Conservation (phyloP, 2,888 invertebrate genomes). For the Athripsodes cinereus region DNA sequence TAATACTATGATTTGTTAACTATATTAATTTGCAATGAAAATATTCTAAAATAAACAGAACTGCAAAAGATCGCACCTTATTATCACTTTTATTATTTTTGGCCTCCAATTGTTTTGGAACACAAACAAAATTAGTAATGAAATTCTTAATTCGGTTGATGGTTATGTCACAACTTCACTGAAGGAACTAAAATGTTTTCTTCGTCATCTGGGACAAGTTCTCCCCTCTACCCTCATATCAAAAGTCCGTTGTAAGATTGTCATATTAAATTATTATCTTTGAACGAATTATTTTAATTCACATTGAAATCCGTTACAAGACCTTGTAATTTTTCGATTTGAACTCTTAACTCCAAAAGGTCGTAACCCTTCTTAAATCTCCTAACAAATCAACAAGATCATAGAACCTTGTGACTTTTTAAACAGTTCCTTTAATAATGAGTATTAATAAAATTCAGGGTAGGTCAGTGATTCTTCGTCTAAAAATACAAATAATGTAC, state of each 20-base stretch:
- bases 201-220: slow-evolving; percentile 7
- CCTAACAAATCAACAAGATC: not conserved
- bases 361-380: not conserved
- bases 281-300: slow-evolving; percentile 34
- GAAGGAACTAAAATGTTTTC: slow-evolving; percentile 9
- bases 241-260: slow-evolving; percentile 25
- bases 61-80: not conserved
- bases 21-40: too few relatives aligned
- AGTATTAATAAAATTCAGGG: slow-evolving; percentile 11
- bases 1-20: too few relatives aligned
- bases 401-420: not conserved
- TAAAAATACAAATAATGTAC: slow-evolving; percentile 10
- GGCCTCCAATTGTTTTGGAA: not conserved
- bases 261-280: slow-evolving; percentile 33
- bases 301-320: slow-evolving; percentile 17
- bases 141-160: not conserved
- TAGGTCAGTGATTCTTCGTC: slow-evolving; percentile 21
- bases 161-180: slow-evolving; percentile 6
- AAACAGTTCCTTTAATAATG: slow-evolving; percentile 11
- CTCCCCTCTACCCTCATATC: slow-evolving; percentile 12
- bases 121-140: not conserved
- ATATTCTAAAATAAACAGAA: not conserved
- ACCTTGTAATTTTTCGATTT: slow-evolving; percentile 15
- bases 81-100: not conserved
- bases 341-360: not conserved